A percentile compares a stretch with the other conserved stretches of the same genome.
phyloP scores from a whole-genome alignment of 2,888 invertebrate species.

The Brachypterus glaber region DNA sequence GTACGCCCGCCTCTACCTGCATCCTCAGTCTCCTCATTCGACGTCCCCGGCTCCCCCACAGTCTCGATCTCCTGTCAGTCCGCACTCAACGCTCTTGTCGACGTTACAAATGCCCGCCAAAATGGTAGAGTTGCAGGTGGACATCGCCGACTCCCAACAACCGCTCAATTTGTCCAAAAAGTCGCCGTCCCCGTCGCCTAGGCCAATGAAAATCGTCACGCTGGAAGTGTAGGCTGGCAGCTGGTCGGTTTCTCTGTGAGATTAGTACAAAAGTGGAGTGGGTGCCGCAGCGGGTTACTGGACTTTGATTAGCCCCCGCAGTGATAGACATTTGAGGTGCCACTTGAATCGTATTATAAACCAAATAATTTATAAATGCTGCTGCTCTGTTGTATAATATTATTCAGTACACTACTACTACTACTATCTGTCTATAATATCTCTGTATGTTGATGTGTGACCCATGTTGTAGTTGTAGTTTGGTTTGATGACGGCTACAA shows the following conservation, averaged over 20 bases:
- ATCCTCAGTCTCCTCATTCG: slow-evolving; percentile 40
- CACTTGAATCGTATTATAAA: slow-evolving; percentile 42
- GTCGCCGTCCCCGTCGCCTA: slow-evolving; percentile 66
- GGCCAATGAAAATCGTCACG: slow-evolving; percentile 44
- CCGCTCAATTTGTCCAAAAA: slow-evolving; percentile 86
- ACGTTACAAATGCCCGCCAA: slow-evolving; percentile 39
- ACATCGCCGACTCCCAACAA: slow-evolving; percentile 70
- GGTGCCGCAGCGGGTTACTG: slow-evolving; percentile 19
- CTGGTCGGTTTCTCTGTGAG: slow-evolving; percentile 19
- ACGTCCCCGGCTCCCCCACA: slow-evolving; percentile 38
- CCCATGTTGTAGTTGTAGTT: slow-evolving; percentile 28
- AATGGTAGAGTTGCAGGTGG: slow-evolving; percentile 69
- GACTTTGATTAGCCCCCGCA: slow-evolving; percentile 5
- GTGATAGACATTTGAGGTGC: slow-evolving; percentile 31
- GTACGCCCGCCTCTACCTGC: slow-evolving; percentile 38
- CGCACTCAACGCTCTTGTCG: slow-evolving; percentile 39
- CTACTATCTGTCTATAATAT: slow-evolving; percentile 29
- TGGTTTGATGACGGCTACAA: slow-evolving; percentile 17
- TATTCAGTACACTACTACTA: slow-evolving; percentile 28
- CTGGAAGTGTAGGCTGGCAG: slow-evolving; percentile 35
- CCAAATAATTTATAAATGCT: slow-evolving; percentile 43
- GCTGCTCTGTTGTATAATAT: slow-evolving; percentile 21
- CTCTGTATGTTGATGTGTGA: slow-evolving; percentile 31
- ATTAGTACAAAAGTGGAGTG: slow-evolving; percentile 37
- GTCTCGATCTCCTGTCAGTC: slow-evolving; percentile 38